Conservation (phyloP, 2,797 vertebrate genomes). For the Melanotaenia nigrans region DNA sequence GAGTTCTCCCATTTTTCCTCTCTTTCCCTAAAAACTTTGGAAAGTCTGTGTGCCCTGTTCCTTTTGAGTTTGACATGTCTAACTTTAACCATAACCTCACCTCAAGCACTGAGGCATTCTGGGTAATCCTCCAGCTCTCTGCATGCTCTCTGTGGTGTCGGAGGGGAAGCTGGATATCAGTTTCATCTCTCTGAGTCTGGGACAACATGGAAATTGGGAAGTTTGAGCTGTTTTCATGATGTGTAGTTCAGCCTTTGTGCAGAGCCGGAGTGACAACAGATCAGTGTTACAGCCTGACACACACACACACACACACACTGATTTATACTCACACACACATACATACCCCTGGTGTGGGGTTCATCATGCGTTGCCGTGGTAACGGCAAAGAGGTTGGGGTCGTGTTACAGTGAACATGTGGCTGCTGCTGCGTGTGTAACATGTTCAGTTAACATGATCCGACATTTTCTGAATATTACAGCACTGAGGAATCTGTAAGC, state of each 20-base stretch:
- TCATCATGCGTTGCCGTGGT: constrained; percentile 38
- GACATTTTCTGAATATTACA: constrained; percentile 39
- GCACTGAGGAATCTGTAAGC: constrained; percentile 27
- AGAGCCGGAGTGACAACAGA: constrained; percentile 9
- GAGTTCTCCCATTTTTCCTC: not conserved
- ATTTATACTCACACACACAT: not conserved
- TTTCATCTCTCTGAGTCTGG: not conserved
- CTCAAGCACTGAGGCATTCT: constrained; percentile 9
- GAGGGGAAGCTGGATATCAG: not conserved
- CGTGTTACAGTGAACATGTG: constrained; percentile 54
- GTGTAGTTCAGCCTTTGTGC: constrained; percentile 1
- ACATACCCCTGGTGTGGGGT: constrained; percentile 4
- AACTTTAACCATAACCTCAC: constrained; percentile 1
- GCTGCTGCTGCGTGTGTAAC: constrained; percentile 18
- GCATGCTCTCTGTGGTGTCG: no score
- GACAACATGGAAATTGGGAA: no score
- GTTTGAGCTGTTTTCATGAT: no score
- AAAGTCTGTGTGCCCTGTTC: not conserved
- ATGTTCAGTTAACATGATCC: constrained; percentile 24
- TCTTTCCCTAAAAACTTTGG: not conserved
- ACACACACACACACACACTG: not conserved
- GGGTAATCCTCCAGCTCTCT: constrained; percentile 2
- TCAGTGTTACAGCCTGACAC: not conserved
- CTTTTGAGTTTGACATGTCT: not conserved
- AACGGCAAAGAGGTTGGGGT: constrained; percentile 34